Percentiles rank a stretch among this genome's conserved stretches.
Evolutionary conservation across 2,797 vertebrate species (phyloP).

Genomic region (Trichosurus vulpecula): DNA sequence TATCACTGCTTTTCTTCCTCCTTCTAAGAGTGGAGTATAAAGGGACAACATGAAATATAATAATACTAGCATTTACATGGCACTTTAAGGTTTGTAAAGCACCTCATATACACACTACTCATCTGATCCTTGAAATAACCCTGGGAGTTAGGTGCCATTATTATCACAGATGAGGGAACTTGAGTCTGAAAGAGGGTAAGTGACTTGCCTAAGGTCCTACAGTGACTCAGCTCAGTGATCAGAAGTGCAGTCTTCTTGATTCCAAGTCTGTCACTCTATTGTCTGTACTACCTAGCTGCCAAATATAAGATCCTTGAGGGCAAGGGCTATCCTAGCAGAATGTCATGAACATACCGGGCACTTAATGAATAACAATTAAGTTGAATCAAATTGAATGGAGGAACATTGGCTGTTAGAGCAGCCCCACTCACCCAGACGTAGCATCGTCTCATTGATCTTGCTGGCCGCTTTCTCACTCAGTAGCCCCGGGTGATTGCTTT

Average conservation of each 20-base stretch:
- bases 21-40: not conserved
- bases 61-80: not conserved
- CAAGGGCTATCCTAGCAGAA: not conserved
- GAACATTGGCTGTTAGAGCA: not conserved
- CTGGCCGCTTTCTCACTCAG: slow-evolving; percentile 98
- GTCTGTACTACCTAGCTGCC: not conserved
- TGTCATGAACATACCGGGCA: not conserved
- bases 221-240: not conserved
- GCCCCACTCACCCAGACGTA: slow-evolving; percentile 91
- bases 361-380: not conserved
- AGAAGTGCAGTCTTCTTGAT: not conserved
- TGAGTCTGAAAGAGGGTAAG: not conserved
- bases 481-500: slow-evolving; percentile 97
- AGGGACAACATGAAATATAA: not conserved
- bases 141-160: not conserved
- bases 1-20: not conserved
- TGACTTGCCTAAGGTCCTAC: not conserved
- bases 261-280: not conserved
- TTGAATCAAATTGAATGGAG: not conserved
- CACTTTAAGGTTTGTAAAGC: not conserved
- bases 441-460: slow-evolving; percentile 99
- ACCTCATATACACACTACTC: not conserved
- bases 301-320: not conserved
- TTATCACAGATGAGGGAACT: not conserved
- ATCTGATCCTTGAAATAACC: not conserved